Evolutionary conservation across 2,888 invertebrate species (phyloP), one percentile per base, ranked within the genome.

Genomic region (Ochropleura leucogaster): DNA sequence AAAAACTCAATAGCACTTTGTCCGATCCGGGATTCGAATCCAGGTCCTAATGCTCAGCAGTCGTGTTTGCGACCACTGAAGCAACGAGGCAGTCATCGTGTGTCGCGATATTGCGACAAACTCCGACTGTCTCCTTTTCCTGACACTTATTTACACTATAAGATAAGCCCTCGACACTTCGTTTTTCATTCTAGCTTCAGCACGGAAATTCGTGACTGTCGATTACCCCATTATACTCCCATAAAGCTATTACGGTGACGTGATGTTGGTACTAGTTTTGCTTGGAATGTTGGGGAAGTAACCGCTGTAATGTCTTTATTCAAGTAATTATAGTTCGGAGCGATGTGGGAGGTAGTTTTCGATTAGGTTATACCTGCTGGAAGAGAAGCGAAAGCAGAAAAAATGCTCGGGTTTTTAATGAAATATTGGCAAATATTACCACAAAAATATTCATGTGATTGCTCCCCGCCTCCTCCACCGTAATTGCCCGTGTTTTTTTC

Each of bases 171-270:
- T 59, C 72, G 74, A 72, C 74, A 64, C 70, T 55, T 57, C 53
- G 68, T 63, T 85, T 74, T 71, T 74, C 79, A 73, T 77, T 72
- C 46, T 59, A 47, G 47, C 55, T 60, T 62, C 53, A 49, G 49
- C 80, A 79, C 86, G 79, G 55, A 74, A 74, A 74, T 71, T 80
- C 74, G 86, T 85, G 88, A 83, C 72, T 75, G 59, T 74, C 67
- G 72, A 87, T 80, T 87, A 78, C 77, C 66, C 86, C 80, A 74
- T 69, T 70, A 70, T 73, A 73, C 60, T 60, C 42, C 59, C 55
- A 76, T 78, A 67, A 42, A 71, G 59, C 77, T 68, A 76, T 86
- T 80, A 72, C 67, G 30, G 67, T 85, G 75, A 77, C 59, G 73
- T 70, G 77, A 77, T 73, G 44, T 72, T 74, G 64, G 68, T 77